A percentile compares a stretch with the other conserved stretches of the same genome.
phyloP scores from a whole-genome alignment of 2,888 invertebrate genomes.

The Spodoptera exigua region DNA sequence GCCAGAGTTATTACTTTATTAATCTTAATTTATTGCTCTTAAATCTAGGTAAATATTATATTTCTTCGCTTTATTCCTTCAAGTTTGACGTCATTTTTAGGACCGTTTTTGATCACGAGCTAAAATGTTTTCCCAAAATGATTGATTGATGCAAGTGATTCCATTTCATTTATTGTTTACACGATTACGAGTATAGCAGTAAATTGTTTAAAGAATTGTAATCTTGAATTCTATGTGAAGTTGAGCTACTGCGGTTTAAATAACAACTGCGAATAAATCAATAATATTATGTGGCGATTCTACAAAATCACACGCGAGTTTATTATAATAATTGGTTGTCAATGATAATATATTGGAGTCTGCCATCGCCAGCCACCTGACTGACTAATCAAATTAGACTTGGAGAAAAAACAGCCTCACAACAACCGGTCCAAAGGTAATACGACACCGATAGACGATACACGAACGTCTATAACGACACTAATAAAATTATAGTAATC shows the following conservation, averaged over 20 bases:
- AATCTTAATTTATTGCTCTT: not conserved
- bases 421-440: conserved; percentile 53
- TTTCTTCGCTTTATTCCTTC: too few species aligned
- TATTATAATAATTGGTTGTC: conserved; percentile 51
- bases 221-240: not conserved
- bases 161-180: conserved; percentile 21
- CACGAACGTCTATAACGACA: not conserved
- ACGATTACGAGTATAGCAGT: not conserved
- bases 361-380: conserved; percentile 37
- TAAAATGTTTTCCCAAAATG: conserved; percentile 22
- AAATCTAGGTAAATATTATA: not conserved
- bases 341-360: conserved; percentile 32
- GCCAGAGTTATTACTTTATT: conserved; percentile 17
- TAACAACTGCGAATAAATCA: not conserved
- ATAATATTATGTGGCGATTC: conserved; percentile 27
- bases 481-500: conserved; percentile 2
- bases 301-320: conserved; percentile 21
- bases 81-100: conserved; percentile 28
- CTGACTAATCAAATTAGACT: conserved; percentile 44
- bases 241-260: not conserved
- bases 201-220: conserved; percentile 5
- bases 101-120: conserved; percentile 16
- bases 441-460: conserved; percentile 18
- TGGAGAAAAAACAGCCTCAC: conserved; percentile 31
- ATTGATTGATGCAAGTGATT: conserved; percentile 15